Conservation (phyloP, 2,113 vertebrate species). For the Phasianus colchicus region DNA sequence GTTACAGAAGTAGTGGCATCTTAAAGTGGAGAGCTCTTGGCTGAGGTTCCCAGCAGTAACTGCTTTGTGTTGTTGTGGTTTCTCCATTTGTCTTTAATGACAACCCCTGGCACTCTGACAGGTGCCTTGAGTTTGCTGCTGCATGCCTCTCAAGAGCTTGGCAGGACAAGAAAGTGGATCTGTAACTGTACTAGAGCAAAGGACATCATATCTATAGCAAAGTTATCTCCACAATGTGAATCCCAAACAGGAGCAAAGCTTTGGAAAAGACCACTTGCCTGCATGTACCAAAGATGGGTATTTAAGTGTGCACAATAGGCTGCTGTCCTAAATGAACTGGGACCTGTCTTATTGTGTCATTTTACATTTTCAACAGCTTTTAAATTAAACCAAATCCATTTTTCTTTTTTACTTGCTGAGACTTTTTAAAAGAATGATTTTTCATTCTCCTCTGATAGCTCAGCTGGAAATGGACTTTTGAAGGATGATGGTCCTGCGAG, state of each 20-base stretch:
- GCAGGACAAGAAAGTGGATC: slow-evolving; percentile 43
- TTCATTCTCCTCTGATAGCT: slow-evolving; percentile 57
- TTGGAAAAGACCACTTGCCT: slow-evolving; percentile 1
- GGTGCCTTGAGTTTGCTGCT: slow-evolving; percentile 28
- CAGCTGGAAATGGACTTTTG: slow-evolving; percentile 63
- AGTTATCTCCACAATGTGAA: slow-evolving; percentile 44
- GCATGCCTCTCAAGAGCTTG: slow-evolving; percentile 12
- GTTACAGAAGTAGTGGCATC: background rate
- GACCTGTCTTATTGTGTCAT: background rate
- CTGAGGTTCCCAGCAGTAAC: background rate
- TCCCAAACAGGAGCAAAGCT: slow-evolving; percentile 20
- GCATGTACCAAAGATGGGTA: slow-evolving; percentile 5
- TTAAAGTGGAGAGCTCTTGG: slow-evolving; percentile 7
- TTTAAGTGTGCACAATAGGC: slow-evolving; percentile 8
- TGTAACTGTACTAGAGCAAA: slow-evolving; percentile 47
- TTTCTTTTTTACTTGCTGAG: slow-evolving; percentile 21
- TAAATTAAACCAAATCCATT: slow-evolving; percentile 16
- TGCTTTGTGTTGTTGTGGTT: slow-evolving; percentile 16
- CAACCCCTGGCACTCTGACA: slow-evolving; percentile 57
- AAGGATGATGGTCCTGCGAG: slow-evolving; percentile 42
- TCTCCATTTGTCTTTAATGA: slow-evolving; percentile 51
- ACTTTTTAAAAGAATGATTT: slow-evolving; percentile 27
- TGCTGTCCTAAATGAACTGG: slow-evolving; percentile 25
- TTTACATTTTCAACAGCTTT: slow-evolving; percentile 37
- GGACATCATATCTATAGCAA: slow-evolving; percentile 18